Evolutionary conservation across 2,797 vertebrate genomes (phyloP).

Genomic region (Melanotaenia maccullochi): DNA sequence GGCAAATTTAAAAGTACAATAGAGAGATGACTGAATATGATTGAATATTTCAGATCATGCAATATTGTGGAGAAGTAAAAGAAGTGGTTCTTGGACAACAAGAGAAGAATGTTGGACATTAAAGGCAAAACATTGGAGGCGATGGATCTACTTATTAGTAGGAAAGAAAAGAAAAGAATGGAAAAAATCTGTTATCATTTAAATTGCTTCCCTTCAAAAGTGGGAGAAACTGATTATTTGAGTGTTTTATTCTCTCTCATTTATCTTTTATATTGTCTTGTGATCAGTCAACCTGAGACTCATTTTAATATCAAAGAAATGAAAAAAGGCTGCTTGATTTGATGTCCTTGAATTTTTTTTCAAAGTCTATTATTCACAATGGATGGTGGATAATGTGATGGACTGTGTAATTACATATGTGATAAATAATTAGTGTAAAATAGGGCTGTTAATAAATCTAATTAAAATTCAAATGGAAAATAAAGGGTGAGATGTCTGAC

Average conservation of each 20-base stretch:
- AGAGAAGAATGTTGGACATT: neutral
- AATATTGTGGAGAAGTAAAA: neutral
- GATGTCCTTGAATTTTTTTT: conserved; percentile 58
- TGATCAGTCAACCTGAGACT: conserved; percentile 54
- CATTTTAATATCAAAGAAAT: conserved; percentile 52
- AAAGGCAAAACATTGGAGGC: neutral
- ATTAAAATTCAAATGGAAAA: conserved; percentile 66
- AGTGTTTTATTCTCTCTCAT: conserved; percentile 28
- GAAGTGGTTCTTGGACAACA: neutral
- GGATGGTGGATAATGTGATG: conserved; percentile 68
- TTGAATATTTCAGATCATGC: too few relatives aligned
- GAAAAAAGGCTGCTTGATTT: conserved; percentile 33
- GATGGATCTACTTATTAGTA: neutral
- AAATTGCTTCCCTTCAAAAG: conserved; percentile 12
- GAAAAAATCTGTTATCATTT: neutral
- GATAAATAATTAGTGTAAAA: conserved; percentile 79
- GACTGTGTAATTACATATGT: conserved; percentile 76
- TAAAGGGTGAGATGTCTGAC: conserved; percentile 50
- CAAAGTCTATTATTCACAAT: conserved; percentile 67
- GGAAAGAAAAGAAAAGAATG: neutral
- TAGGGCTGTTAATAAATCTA: conserved; percentile 67
- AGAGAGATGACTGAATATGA: neutral
- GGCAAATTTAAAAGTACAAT: too few relatives aligned
- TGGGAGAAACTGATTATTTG: conserved; percentile 16
- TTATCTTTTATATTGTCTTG: conserved; percentile 34